phyloP scores from a whole-genome alignment of 1,140 invertebrate genomes.

The Amphibalanus amphitrite region DNA sequence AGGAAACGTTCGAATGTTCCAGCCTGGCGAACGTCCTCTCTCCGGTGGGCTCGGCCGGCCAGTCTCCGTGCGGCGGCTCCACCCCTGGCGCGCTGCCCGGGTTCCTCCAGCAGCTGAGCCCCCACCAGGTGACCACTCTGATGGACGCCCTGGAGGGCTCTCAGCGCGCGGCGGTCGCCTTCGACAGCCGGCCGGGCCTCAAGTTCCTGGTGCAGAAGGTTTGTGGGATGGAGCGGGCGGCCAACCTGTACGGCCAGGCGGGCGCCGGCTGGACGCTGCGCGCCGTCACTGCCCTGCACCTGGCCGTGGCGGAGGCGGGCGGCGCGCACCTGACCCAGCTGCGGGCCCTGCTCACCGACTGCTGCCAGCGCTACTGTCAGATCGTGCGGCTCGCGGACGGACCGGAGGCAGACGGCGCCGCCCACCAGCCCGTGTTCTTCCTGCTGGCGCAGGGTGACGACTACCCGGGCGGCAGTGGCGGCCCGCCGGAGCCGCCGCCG shows the following conservation, averaged over 20 bases:
- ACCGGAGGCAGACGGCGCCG: conserved; percentile 35
- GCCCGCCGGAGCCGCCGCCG: conserved; percentile 3
- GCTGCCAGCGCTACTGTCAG: not conserved
- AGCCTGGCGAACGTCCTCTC: conserved; percentile 29
- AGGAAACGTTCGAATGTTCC: too few relatives aligned
- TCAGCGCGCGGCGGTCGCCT: conserved; percentile 58
- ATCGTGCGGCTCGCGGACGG: conserved; percentile 29
- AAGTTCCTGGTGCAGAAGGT: conserved; percentile 90
- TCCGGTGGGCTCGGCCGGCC: conserved; percentile 18
- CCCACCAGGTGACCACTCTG: conserved; percentile 32
- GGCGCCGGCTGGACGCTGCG: conserved; percentile 77
- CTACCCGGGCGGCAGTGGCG: conserved; percentile 25
- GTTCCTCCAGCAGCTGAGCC: conserved; percentile 23
- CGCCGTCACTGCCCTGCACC: conserved; percentile 65
- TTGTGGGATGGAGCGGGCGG: conserved; percentile 62
- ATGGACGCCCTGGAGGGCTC: conserved; percentile 62
- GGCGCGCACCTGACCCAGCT: not conserved
- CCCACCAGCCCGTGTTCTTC: conserved; percentile 42
- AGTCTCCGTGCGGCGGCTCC: too few relatives aligned
- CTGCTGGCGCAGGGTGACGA: conserved; percentile 43
- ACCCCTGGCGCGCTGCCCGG: conserved; percentile 26
- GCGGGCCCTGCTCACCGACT: not conserved
- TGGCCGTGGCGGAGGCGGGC: conserved; percentile 22
- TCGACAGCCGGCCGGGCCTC: conserved; percentile 70
- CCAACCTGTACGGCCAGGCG: conserved; percentile 83